Conservation (phyloP, 2,888 invertebrate species). For the Choreutis nemorana region DNA sequence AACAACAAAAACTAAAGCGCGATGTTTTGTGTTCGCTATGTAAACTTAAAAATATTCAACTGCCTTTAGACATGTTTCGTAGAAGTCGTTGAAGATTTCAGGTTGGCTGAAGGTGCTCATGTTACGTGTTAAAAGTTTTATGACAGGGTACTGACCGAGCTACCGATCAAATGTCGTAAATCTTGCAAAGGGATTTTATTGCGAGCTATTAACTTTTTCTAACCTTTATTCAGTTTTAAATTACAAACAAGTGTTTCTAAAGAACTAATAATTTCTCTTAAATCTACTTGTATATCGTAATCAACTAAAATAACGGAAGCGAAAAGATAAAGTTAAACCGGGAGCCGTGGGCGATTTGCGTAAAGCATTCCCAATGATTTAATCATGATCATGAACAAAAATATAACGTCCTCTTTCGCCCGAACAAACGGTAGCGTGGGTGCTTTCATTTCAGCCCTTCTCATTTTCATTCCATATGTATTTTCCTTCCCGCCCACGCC, state of each 20-base stretch:
- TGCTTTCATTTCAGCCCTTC: slow-evolving; percentile 24
- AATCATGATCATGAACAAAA: slow-evolving; percentile 8
- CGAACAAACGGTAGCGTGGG: slow-evolving; percentile 24
- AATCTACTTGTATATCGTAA: no score
- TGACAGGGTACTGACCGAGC: slow-evolving; percentile 33
- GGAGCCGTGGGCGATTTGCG: slow-evolving; percentile 26
- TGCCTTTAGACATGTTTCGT: slow-evolving; percentile 20
- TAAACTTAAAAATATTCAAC: slow-evolving; percentile 21
- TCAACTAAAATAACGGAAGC: no score
- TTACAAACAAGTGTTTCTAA: no score
- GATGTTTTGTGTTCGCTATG: slow-evolving; percentile 6
- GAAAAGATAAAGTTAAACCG: no score
- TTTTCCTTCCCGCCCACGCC: slow-evolving; percentile 32
- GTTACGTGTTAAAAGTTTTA: slow-evolving; percentile 23
- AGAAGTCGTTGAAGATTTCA: slow-evolving; percentile 17
- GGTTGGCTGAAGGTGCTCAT: slow-evolving; percentile 11
- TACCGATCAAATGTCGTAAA: slow-evolving; percentile 35
- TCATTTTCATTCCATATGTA: slow-evolving; percentile 20
- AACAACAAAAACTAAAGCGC: slow-evolving; percentile 22
- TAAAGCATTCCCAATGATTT: slow-evolving; percentile 22
- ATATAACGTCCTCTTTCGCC: slow-evolving; percentile 5
- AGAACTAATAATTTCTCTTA: no score
- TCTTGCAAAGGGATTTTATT: slow-evolving; percentile 24
- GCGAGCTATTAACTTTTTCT: slow-evolving; percentile 28
- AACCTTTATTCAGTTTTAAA: no score